Base-by-base conservation (phyloP, 1,140 invertebrate genomes). In the Sarcophaga peregrina region DNA sequence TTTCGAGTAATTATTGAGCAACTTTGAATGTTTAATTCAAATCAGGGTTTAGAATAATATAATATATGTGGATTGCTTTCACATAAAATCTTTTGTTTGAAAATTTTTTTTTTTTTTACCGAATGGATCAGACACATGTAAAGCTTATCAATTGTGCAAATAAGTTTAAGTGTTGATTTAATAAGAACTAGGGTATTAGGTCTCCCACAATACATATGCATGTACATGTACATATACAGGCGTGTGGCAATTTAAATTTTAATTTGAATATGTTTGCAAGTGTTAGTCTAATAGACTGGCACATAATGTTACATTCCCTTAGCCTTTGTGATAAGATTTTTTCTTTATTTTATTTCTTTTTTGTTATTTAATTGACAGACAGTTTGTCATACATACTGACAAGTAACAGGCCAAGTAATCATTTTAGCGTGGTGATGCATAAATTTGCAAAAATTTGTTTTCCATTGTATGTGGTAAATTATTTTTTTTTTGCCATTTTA, bases 201-300 rank as follows among this genome's bases (percentile, higher is more conserved):
- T 68, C 17, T 68, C 20, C 8, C 20, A 20, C 5, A 68, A 68
- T 20, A 37, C 25, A 37, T 37, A 37, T 37, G 25, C 25, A 37
- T n/a, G 15, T n/a, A n/a, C n/a, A n/a, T n/a, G n/a, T n/a, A n/a
- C n/a, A n/a, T n/a, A n/a, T n/a, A n/a, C 62, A n/a, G 62, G 5
- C 62, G 62, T 68, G 62, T 68, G 62, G 17, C 62, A 68, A 68
- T 68, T 68, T 68, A 68, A 52, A 10, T n/a, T 58, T 58, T 58
- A 58, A n/a, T 58, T n/a, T 58, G 13, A 58, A 58, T 58, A 58
- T 58, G 54, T 58, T 15, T 15, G 13, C n/a, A 58, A 58, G 54
- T 58, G 54, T 58, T n/a, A 58, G 54, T 58, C 13, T 8, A 58
- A 4, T 58, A 58, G 15, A 6, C 54, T 58, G 4, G 54, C n/a